Percentiles rank a stretch among this genome's conserved stretches.
These are phyloP conservation scores for Halcyon badia DNA, from an alignment of 2,797 vertebrate genomes.

Conservation along the genomic window DNA sequence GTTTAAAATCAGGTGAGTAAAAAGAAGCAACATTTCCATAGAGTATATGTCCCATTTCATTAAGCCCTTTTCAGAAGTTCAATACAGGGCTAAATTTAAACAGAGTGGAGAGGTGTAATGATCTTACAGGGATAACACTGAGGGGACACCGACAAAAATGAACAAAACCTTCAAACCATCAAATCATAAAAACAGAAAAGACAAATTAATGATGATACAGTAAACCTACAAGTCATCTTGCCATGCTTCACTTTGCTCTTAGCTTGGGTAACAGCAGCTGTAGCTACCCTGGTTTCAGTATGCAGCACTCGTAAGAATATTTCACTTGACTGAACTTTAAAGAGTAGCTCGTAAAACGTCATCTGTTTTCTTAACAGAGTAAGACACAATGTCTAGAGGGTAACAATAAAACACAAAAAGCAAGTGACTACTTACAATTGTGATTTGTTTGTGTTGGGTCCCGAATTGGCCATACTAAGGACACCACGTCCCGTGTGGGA, in stretches of 20 bases:
- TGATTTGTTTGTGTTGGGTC: slow-evolving; percentile 96
- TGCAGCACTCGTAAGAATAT: neutral
- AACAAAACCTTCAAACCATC: neutral
- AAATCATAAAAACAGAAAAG: neutral
- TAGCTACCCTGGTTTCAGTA: neutral
- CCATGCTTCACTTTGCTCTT: neutral
- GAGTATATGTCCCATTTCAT: neutral
- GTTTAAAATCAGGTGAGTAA: neutral
- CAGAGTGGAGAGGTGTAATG: neutral
- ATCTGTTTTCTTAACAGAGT: slow-evolving; percentile 38
- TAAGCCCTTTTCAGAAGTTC: neutral
- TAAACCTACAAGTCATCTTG: neutral
- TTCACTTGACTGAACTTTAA: slow-evolving; percentile 23
- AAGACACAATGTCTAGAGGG: slow-evolving; percentile 10
- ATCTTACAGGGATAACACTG: neutral
- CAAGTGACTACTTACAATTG: slow-evolving; percentile 91
- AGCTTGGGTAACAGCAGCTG: neutral
- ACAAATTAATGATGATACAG: neutral
- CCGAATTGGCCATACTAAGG: slow-evolving; percentile 98
- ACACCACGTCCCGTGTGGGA: slow-evolving; percentile 94
- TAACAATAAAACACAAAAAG: slow-evolving; percentile 10
- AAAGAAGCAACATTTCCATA: neutral
- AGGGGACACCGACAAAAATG: neutral
- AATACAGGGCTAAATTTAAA: neutral
- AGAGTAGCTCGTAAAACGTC: neutral